Percentiles rank a stretch among this genome's conserved stretches.
Conservation (phyloP, 2,113 vertebrate species). For the Willisornis vidua region DNA sequence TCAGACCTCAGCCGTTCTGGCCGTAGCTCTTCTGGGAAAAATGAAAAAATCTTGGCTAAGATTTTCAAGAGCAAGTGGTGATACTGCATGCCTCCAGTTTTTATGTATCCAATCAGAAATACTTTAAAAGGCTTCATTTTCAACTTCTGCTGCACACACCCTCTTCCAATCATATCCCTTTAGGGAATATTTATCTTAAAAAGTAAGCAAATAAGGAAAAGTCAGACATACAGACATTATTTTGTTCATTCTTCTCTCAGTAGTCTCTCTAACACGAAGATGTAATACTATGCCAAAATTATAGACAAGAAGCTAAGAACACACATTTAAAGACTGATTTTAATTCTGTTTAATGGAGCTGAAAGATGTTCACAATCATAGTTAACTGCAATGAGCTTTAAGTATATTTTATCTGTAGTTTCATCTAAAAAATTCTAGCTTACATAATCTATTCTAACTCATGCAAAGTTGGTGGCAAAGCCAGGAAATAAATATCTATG, state of each 20-base stretch:
- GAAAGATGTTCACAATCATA: not conserved
- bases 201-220: slow-evolving; percentile 30
- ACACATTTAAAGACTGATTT: not conserved
- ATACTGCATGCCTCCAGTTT: not conserved
- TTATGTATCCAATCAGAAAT: slow-evolving; percentile 37
- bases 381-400: not conserved
- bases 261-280: not conserved
- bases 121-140: slow-evolving; percentile 11
- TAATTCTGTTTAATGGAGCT: not conserved
- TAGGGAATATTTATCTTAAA: slow-evolving; percentile 65
- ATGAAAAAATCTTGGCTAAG: slow-evolving; percentile 50
- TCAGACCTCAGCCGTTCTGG: slow-evolving; percentile 42
- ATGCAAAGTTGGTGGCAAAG: not conserved
- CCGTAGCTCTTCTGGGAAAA: slow-evolving; percentile 53
- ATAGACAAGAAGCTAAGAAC: not conserved
- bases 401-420: not conserved
- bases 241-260: not conserved
- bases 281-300: not conserved
- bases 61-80: slow-evolving; percentile 2
- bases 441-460: not conserved
- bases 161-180: slow-evolving; percentile 38
- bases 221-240: not conserved
- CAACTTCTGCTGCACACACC: not conserved
- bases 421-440: not conserved
- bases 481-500: not conserved